Percentiles rank a stretch among this genome's conserved stretches.
phyloP scores from a whole-genome alignment of 2,797 vertebrate species.

The Poeciliopsis presidionis region DNA sequence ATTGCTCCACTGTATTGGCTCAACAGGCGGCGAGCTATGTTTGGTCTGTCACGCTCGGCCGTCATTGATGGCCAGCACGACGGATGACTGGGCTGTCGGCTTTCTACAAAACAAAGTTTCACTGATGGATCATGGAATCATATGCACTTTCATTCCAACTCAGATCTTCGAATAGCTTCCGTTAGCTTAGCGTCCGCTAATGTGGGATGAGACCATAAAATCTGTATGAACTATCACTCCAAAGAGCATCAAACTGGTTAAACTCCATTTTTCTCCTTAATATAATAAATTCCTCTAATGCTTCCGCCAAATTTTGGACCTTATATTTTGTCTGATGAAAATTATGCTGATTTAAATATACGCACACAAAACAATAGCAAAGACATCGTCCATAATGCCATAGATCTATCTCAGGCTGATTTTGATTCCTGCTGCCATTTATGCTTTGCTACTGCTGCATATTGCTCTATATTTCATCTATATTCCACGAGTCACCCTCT shows the following conservation, averaged over 20 bases:
- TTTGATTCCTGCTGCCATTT: neutral
- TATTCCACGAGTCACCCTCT: constrained; percentile 4
- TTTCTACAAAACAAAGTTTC: neutral
- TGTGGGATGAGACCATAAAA: neutral
- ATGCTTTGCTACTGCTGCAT: constrained; percentile 5
- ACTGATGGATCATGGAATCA: neutral
- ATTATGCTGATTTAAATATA: neutral
- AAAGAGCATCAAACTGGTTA: neutral
- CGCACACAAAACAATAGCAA: neutral
- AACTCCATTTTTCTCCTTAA: neutral
- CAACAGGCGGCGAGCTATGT: constrained; percentile 59
- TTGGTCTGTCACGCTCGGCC: constrained; percentile 33
- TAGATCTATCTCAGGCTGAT: neutral
- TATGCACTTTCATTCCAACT: neutral
- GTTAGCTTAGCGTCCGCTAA: neutral
- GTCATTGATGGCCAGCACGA: constrained; percentile 33
- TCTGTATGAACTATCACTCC: neutral
- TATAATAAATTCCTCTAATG: neutral
- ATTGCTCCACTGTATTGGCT: constrained; percentile 58
- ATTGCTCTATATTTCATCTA: constrained; percentile 6
- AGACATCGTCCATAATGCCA: neutral
- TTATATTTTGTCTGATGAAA: neutral
- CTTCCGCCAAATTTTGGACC: neutral
- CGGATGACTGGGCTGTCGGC: constrained; percentile 18
- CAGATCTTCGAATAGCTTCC: neutral